Evolutionary conservation across 1,140 invertebrate genomes (phyloP), one percentile per base, ranked within the genome.

Genomic region (Pentalonia nigronervosa): DNA sequence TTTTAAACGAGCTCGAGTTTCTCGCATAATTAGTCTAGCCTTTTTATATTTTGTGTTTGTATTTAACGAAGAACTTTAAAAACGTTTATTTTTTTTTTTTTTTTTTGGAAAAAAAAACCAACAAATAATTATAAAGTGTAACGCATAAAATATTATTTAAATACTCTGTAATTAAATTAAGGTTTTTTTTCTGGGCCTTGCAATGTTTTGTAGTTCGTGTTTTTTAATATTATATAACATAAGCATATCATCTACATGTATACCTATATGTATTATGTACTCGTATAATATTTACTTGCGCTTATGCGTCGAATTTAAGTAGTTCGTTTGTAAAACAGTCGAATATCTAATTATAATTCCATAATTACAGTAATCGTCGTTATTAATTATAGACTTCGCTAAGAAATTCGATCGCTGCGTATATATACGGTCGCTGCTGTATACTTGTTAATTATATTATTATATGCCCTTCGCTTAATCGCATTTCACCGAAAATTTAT

Each of bases 61-160:
- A n/a, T 45, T 2, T 53, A 7, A 84, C 45, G 45, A 50, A 34
- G 25, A 25, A 21, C n/a, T 21, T 7, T 89, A 3, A 89, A 50
- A 34, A 53, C 48, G 8, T 88, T 88, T 89, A 36, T 89, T 89
- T 21, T 88, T 89, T 89, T 14, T 0, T n/a, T n/a, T n/a, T n/a
- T n/a, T n/a, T n/a, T n/a, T n/a, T n/a, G n/a, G n/a, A 7, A 23
- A 89, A 50, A 87, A 89, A 50, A 23, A 53, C 7, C 50, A 48
- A 48, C 45, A 47, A 48, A 47, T 87, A 87, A 87, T 89, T 53
- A 53, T 89, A 53, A 87, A 48, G 11, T 81, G 45, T 45, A 45
- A 41, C 7, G 83, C 36, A 45, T 84, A 30, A 50, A 67, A 89
- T 21, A 53, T 34, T 50, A 53, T 89, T 89, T 89, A 89, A 89